Base-by-base conservation (phyloP, 2,888 invertebrate species). In the Monoplex corrugatus region DNA sequence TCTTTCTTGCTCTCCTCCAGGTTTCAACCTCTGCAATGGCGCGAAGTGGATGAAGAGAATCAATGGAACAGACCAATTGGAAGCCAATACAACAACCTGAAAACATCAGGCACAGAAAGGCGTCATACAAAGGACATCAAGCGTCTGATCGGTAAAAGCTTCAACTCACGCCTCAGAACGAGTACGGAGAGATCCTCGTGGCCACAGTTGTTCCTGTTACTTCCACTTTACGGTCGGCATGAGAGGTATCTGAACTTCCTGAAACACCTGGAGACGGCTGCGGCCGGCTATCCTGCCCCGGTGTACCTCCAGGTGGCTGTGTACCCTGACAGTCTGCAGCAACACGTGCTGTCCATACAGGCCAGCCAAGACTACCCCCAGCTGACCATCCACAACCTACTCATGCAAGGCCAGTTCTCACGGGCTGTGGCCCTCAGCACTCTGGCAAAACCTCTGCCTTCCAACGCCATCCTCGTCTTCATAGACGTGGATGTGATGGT, bases 401-500 rank as follows among this genome's bases (percentile, higher is more conserved):
- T n/a, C 19, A 82, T 83, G 63, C 5, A 57, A n/a, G 44, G 10
- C 3, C 44, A 35, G 16, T 87, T 83, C 44, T 87, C 87, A 23
- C 87, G 87, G 6, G 63, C 87, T 10, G 23, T 2, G 13, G 87
- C 87, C 19, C 68, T 87, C n/a, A 80, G 83, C 63, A 35, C 3
- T 0, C 57, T 87, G 19, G 35, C 82, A 38, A 3, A 10, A n/a
- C 38, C 10, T 1, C 43, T 87, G 28, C 43, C 57, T 6, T 19
- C 38, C 16, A 23, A 28, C 16, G n/a, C 83, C 19, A 40, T 82
- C 80, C 83, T 87, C 23, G 57, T 87, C 63, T 23, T 87, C 45
- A 50, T 87, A 10, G 83, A 87, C 87, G 87, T 87, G 0, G 87
- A 87, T 40, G 44, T 87, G 32, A n/a, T 87, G n/a, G 19, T 87